Percentiles rank a stretch among this genome's conserved stretches.
Evolutionary conservation across 2,113 vertebrate genomes (phyloP).

Genomic region (Romanogobio albipinnatus): DNA sequence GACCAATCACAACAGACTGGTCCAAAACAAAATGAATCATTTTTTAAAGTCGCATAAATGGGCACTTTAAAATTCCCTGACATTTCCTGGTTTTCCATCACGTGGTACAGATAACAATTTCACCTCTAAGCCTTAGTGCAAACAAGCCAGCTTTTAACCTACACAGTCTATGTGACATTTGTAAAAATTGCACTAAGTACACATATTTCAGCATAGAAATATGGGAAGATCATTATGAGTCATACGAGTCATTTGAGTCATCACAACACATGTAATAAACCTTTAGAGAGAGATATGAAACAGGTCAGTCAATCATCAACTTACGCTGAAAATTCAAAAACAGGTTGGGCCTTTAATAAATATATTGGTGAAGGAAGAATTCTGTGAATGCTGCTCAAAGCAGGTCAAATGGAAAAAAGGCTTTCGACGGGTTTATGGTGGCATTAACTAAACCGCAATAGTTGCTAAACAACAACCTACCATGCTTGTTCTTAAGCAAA

Average conservation of each 20-base stretch:
- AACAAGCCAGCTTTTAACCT: not conserved
- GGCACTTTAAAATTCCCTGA: too few species aligned
- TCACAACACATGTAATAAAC: not conserved
- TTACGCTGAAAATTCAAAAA: not conserved
- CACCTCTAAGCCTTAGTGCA: not conserved
- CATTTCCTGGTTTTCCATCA: not conserved
- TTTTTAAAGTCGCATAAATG: too few species aligned
- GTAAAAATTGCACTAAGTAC: not conserved
- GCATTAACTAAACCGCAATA: not conserved
- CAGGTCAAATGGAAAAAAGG: not conserved
- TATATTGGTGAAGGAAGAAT: slow-evolving; percentile 1
- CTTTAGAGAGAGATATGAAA: not conserved
- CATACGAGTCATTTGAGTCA: not conserved
- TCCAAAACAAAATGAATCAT: too few species aligned
- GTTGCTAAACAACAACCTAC: not conserved
- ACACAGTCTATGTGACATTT: not conserved
- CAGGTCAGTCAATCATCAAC: slow-evolving; percentile 25
- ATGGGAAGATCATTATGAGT: not conserved
- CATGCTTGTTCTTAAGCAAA: not conserved
- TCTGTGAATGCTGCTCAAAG: slow-evolving; percentile 3
- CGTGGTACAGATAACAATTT: not conserved
- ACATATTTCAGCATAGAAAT: not conserved
- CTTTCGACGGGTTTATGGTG: not conserved
- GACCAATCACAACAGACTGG: too few species aligned
- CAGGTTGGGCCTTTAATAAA: slow-evolving; percentile 10